phyloP scores from a whole-genome alignment of 2,888 invertebrate species.

The Euphydryas editha region DNA sequence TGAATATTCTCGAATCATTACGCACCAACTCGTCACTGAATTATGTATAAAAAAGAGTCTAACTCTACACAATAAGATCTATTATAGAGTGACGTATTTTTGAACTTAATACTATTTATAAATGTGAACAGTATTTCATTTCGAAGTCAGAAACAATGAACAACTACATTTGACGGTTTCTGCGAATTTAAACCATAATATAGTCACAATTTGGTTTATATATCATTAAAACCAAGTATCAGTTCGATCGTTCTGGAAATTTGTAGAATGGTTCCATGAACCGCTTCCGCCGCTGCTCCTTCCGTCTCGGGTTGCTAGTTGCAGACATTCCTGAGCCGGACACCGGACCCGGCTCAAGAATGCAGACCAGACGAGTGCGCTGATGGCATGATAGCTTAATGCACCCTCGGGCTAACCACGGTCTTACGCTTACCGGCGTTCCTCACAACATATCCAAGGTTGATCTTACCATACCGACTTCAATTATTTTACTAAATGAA shows the following conservation, averaged over 20 bases:
- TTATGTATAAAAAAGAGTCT: constrained; percentile 45
- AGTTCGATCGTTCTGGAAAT: constrained; percentile 51
- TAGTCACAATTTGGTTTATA: constrained; percentile 42
- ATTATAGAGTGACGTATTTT: constrained; percentile 29
- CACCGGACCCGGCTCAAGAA: constrained; percentile 72
- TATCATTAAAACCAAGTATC: constrained; percentile 35
- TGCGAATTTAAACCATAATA: constrained; percentile 42
- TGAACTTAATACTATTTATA: constrained; percentile 46
- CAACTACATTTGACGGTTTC: constrained; percentile 44
- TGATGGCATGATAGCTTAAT: constrained; percentile 76
- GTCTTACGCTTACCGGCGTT: constrained; percentile 58
- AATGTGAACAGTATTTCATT: constrained; percentile 50
- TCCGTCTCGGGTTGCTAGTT: constrained; percentile 82
- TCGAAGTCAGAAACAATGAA: constrained; percentile 46
- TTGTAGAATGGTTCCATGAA: constrained; percentile 66
- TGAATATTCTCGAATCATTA: constrained; percentile 58
- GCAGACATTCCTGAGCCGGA: constrained; percentile 74
- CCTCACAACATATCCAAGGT: constrained; percentile 58
- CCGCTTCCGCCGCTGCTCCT: constrained; percentile 81
- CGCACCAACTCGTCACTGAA: constrained; percentile 41
- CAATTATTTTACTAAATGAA: constrained; percentile 20
- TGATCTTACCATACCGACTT: constrained; percentile 42
- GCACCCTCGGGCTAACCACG: constrained; percentile 54
- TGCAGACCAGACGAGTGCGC: constrained; percentile 70
- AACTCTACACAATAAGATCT: constrained; percentile 14